Base-by-base conservation (phyloP, 2,797 vertebrate species). In the Echiichthys vipera region DNA sequence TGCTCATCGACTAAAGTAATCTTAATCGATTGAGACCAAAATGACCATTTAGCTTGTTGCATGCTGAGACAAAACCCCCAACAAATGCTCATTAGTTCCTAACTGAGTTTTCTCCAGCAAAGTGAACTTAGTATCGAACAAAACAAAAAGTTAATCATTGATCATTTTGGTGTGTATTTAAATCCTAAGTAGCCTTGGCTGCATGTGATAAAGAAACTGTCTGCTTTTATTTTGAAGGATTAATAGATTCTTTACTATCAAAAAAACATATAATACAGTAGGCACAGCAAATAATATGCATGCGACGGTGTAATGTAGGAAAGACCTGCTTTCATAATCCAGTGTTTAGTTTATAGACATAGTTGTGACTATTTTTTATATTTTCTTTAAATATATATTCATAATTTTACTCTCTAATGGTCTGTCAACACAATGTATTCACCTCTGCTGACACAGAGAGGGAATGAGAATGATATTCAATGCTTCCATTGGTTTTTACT, bases 161-260 rank as follows among this genome's bases (percentile, higher is more conserved):
- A 36, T 36, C 11, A 27, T 27, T 25, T n/a, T 29, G 42, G 20
- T 50, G 20, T 46, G 14, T 12, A 37, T 12, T 49, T n/a, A 1
- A 63, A 18, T n/a, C 7, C 54, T 57, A 27, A 50, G 15, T 18
- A 29, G 13, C 7, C 34, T 29, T 20, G 22, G 27, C 36, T 37
- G 8, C 17, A 14, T 24, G 29, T 11, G 39, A 7, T 10, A 17
- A 17, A 22, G 5, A 3, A 15, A 1, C 2, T 17, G 5, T 4
- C 20, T 40, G 25, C 34, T 65, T 42, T 57, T 64, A 45, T 65
- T 65, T 51, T 18, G 36, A 36, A 65, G 20, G n/a, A 25, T n/a
- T 14, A 30, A 39, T 5, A 24, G 5, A 12, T 54, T 11, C 20
- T 11, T 12, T n/a, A n/a, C n/a, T n/a, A n/a, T n/a, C n/a, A n/a